These are phyloP conservation scores for Cylindroiulus punctatus DNA, from an alignment of 2,888 invertebrate genomes.

Conservation along the genomic window DNA sequence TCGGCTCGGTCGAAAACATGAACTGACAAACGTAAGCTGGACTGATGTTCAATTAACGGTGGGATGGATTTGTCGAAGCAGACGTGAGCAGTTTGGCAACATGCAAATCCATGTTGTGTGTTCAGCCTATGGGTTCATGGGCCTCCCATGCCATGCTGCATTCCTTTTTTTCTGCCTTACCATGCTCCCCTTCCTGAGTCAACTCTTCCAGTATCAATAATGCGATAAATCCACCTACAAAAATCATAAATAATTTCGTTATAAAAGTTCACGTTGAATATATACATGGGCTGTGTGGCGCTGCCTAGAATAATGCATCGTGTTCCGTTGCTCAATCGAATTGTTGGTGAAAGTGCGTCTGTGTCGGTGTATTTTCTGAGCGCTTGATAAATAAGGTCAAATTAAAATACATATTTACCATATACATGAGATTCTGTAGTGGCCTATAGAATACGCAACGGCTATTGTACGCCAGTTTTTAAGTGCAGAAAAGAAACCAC, in stretches of 20 bases:
- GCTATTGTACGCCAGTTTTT: neutral
- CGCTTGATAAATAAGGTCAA: constrained; percentile 31
- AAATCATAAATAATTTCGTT: constrained; percentile 48
- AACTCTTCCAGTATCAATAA: constrained; percentile 43
- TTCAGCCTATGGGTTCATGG: neutral
- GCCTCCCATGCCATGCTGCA: neutral
- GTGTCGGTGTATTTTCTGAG: neutral
- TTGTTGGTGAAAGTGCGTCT: neutral
- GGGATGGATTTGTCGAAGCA: neutral
- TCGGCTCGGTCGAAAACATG: neutral
- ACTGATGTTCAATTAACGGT: neutral
- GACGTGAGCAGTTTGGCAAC: neutral
- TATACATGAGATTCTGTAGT: neutral
- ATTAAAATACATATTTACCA: neutral
- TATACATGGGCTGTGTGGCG: constrained; percentile 8
- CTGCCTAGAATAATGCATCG: neutral
- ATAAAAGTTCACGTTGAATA: constrained; percentile 39
- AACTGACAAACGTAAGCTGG: neutral
- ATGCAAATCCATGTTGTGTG: neutral
- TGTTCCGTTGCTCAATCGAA: constrained; percentile 7
- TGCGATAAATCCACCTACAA: constrained; percentile 24
- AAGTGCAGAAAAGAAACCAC: neutral
- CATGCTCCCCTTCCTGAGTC: neutral
- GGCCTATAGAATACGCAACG: neutral
- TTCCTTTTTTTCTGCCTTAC: neutral